Evolutionary conservation across 1,140 invertebrate genomes (phyloP).

Genomic region (Potamilus streckersoni): DNA sequence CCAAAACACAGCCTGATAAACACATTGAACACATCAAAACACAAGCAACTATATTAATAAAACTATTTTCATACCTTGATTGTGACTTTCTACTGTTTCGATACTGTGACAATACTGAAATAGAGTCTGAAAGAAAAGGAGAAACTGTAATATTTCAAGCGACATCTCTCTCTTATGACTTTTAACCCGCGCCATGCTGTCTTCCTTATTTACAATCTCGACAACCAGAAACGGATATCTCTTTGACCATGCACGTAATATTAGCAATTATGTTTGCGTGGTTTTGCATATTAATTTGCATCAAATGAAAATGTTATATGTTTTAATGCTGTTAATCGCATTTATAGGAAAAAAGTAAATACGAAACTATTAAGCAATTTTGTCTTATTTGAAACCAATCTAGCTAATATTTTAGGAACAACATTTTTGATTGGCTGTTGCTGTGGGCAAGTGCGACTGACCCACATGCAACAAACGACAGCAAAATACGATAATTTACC

Average conservation of each 20-base stretch:
- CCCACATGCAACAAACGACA: no score
- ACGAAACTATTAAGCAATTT: slow-evolving; percentile 7
- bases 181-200: slow-evolving; percentile 66
- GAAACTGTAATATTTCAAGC: slow-evolving; percentile 61
- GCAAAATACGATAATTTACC: no score
- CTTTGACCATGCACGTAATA: slow-evolving; percentile 12
- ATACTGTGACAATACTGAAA: slow-evolving; percentile 52
- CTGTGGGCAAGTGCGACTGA: no score
- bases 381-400: background rate
- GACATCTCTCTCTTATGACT: slow-evolving; percentile 56
- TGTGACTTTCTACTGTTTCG: slow-evolving; percentile 64
- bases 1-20: background rate
- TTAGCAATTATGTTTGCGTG: background rate
- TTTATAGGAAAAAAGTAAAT: slow-evolving; percentile 2
- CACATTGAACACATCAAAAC: background rate
- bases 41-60: slow-evolving; percentile 9
- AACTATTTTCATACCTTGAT: slow-evolving; percentile 61
- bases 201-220: slow-evolving; percentile 36
- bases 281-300: no score
- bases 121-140: slow-evolving; percentile 60
- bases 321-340: no score
- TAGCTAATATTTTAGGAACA: no score
- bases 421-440: no score
- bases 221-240: background rate
- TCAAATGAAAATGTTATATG: no score